Evolutionary conservation across 1,140 invertebrate species (phyloP).

Genomic region (Drosophila asahinai): DNA sequence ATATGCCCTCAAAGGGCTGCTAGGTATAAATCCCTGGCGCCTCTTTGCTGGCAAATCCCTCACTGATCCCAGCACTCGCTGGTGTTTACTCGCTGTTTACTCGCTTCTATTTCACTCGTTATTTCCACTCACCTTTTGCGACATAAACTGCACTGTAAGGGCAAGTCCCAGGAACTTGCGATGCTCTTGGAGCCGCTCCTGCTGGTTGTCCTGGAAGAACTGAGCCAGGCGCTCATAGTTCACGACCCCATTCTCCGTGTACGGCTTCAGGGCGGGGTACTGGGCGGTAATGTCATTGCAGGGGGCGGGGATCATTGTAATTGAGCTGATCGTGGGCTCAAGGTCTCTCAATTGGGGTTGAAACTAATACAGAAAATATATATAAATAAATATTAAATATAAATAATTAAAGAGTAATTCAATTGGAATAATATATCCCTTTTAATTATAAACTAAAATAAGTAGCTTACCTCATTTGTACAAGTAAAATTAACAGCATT

Average conservation of each 20-base stretch:
- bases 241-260: constrained; percentile 42
- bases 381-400: no score
- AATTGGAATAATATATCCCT: no score
- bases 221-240: constrained; percentile 43
- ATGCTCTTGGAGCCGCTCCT: constrained; percentile 38
- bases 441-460: no score
- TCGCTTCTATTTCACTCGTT: constrained; percentile 4
- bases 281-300: constrained; percentile 27
- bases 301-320: constrained; percentile 25
- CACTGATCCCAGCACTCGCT: constrained; percentile 24
- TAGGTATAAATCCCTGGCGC: constrained; percentile 67
- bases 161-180: constrained; percentile 58
- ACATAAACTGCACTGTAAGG: constrained; percentile 66
- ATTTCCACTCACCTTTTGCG: constrained; percentile 57
- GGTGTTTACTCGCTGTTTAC: not conserved
- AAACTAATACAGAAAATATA: not conserved
- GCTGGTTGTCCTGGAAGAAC: constrained; percentile 44
- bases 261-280: constrained; percentile 56
- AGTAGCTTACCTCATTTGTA: constrained; percentile 39
- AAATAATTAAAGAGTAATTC: no score
- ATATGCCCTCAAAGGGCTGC: constrained; percentile 26
- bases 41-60: constrained; percentile 56
- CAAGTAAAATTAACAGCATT: constrained; percentile 1
- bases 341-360: not conserved
- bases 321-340: constrained; percentile 15